phyloP scores from a whole-genome alignment of 1,140 invertebrate genomes.

The Zelostemma sp. region DNA sequence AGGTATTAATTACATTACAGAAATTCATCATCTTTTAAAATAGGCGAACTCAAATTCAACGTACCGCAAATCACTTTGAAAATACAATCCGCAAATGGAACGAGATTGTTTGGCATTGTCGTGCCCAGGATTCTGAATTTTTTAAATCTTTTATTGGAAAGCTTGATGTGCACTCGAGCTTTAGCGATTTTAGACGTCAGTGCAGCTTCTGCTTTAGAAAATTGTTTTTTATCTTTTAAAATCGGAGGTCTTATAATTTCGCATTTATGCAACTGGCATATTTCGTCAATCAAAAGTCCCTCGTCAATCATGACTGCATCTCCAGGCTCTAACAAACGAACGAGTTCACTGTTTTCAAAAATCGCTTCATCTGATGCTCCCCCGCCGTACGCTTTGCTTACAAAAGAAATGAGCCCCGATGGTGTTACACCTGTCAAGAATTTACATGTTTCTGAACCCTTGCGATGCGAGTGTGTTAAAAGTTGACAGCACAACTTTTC shows the following conservation, averaged over 20 bases:
- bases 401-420: constrained; percentile 52
- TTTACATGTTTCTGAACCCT: no score
- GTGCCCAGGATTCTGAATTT: constrained; percentile 16
- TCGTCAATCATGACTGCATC: constrained; percentile 40
- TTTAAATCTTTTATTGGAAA: constrained; percentile 29
- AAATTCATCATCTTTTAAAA: background rate
- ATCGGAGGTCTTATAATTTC: constrained; percentile 38
- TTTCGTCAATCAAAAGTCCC: constrained; percentile 48
- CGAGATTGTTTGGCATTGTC: no score
- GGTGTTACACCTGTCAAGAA: constrained; percentile 57
- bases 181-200: constrained; percentile 38
- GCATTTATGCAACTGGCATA: constrained; percentile 21
- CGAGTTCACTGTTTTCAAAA: constrained; percentile 28
- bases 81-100: background rate
- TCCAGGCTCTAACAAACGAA: constrained; percentile 15
- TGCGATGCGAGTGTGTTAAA: constrained; percentile 53
- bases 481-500: constrained; percentile 43
- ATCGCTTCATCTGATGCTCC: constrained; percentile 53
- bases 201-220: constrained; percentile 32
- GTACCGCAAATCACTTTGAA: background rate
- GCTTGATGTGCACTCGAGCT: constrained; percentile 27
- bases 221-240: constrained; percentile 36
- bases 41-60: background rate
- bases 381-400: constrained; percentile 54
- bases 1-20: no score